A percentile compares a stretch with the other conserved stretches of the same genome.
These are phyloP conservation scores for Onychorhynchus coronatus DNA, from an alignment of 2,113 vertebrate genomes.

Conservation along the genomic window DNA sequence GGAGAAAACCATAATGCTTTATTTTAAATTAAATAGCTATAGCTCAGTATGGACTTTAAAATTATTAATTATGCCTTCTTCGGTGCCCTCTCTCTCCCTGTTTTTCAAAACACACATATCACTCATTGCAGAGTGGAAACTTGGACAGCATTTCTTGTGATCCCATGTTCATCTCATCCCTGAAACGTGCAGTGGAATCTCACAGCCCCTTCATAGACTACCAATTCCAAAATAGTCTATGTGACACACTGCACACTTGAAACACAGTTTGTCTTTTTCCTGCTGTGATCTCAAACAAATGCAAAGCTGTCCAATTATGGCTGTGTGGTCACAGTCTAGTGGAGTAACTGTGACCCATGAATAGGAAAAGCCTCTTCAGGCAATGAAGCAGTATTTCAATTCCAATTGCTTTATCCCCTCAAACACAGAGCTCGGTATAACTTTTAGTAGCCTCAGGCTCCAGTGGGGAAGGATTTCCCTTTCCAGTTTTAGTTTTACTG, in stretches of 20 bases:
- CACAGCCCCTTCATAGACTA: not conserved
- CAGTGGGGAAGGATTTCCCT: not conserved
- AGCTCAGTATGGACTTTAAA: not conserved
- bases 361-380: constrained; percentile 6
- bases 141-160: constrained; percentile 29
- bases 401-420: not conserved
- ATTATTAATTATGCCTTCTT: not conserved
- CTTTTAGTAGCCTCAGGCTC: not conserved
- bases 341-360: not conserved
- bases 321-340: not conserved
- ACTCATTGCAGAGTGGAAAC: constrained; percentile 23
- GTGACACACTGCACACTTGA: constrained; percentile 6
- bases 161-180: constrained; percentile 20
- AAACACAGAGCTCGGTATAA: not conserved
- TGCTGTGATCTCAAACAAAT: not conserved
- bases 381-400: not conserved
- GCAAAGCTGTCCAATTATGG: constrained; percentile 57
- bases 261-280: constrained; percentile 26
- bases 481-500: not conserved
- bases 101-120: constrained; percentile 30
- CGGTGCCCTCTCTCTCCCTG: not conserved
- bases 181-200: constrained; percentile 46
- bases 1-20: not conserved
- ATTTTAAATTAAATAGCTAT: not conserved
- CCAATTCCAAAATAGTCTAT: not conserved